Conservation (phyloP, 1,140 invertebrate genomes). For the Popillia japonica region DNA sequence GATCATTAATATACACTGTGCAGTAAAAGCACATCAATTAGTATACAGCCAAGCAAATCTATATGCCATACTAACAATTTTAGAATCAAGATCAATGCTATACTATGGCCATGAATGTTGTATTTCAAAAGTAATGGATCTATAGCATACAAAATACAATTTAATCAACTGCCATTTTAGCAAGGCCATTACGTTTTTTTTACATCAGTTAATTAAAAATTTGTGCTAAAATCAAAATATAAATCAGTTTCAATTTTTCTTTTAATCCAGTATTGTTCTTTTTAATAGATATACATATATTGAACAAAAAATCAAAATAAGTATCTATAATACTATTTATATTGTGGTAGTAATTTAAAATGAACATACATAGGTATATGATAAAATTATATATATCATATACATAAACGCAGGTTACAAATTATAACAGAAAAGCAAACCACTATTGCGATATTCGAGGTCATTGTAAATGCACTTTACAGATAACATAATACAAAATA, state of each 20-base stretch:
- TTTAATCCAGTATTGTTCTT: too few species aligned
- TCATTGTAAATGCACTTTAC: constrained; percentile 30
- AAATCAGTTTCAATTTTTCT: neutral
- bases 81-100: too few species aligned
- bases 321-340: neutral
- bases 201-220: constrained; percentile 2
- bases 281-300: too few species aligned
- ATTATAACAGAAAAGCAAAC: neutral
- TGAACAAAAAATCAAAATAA: neutral
- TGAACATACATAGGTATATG: neutral
- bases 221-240: constrained; percentile 12
- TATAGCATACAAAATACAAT: too few species aligned
- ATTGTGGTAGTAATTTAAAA: constrained; percentile 11
- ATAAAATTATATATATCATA: neutral
- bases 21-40: too few species aligned
- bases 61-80: too few species aligned
- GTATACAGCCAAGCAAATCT: too few species aligned
- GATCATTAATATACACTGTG: too few species aligned
- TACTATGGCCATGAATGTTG: too few species aligned
- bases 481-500: constrained; percentile 38
- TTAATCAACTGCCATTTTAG: neutral
- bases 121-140: too few species aligned
- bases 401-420: constrained; percentile 4
- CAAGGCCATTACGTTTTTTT: neutral
- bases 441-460: constrained; percentile 12